Conservation (phyloP, 2,113 vertebrate genomes). For the Hippocampus mohnikei region DNA sequence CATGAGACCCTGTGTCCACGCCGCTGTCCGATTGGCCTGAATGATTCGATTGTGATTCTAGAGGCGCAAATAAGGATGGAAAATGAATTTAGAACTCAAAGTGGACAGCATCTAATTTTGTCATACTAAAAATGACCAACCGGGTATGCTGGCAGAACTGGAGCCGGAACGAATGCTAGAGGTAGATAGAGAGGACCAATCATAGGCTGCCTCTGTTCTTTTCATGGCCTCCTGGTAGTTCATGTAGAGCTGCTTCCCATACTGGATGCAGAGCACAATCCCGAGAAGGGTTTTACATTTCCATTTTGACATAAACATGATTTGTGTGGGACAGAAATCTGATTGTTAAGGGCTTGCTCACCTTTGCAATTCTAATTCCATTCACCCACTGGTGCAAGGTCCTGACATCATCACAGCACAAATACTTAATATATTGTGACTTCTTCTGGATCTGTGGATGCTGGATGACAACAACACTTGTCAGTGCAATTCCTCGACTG, state of each 20-base stretch:
- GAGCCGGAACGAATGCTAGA: slow-evolving; percentile 94
- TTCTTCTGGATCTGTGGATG: slow-evolving; percentile 99
- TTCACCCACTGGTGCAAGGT: slow-evolving; percentile 98
- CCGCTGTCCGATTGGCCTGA: slow-evolving; percentile 94
- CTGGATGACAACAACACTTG: slow-evolving; percentile 55
- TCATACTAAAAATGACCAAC: slow-evolving; percentile 57
- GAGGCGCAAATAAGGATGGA: slow-evolving; percentile 9
- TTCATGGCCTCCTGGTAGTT: slow-evolving; percentile 97
- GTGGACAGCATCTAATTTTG: background rate
- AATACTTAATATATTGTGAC: slow-evolving; percentile 96
- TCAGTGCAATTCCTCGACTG: background rate
- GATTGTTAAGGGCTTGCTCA: slow-evolving; percentile 40
- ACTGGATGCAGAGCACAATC: slow-evolving; percentile 64
- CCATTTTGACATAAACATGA: background rate
- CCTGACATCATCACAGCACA: slow-evolving; percentile 94
- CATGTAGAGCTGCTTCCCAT: slow-evolving; percentile 88
- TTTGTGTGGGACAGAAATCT: background rate
- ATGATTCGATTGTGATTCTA: slow-evolving; percentile 95
- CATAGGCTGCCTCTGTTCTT: slow-evolving; percentile 90
- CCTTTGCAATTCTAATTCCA: slow-evolving; percentile 95
- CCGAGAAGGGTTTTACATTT: background rate
- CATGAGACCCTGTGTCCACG: slow-evolving; percentile 82
- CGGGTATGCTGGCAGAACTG: slow-evolving; percentile 91
- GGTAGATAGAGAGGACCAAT: slow-evolving; percentile 95
- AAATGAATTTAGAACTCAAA: background rate